Conservation (phyloP, 2,888 invertebrate species). For the Luffia ferchaultella region DNA sequence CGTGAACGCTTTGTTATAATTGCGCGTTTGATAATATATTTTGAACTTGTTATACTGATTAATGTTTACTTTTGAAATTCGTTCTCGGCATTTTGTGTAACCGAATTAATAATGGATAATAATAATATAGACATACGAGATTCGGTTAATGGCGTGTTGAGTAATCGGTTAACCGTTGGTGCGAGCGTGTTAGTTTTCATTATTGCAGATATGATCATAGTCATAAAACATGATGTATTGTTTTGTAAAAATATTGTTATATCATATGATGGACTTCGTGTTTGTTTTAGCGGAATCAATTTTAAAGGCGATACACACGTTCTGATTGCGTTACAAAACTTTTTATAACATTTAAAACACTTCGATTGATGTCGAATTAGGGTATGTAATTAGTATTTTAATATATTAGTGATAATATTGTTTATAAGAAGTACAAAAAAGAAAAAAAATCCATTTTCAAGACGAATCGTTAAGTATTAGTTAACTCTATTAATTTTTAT, state of each 20-base stretch:
- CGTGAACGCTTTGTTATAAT: slow-evolving; percentile 28
- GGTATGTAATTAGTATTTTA: too few relatives aligned
- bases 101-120: background rate
- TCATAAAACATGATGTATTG: background rate
- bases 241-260: background rate
- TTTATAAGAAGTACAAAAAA: too few relatives aligned
- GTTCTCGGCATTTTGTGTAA: background rate
- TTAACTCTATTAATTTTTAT: too few relatives aligned
- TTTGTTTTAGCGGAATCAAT: background rate
- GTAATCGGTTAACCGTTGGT: background rate
- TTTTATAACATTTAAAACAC: too few relatives aligned
- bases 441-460: too few relatives aligned
- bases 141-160: background rate
- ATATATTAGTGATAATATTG: too few relatives aligned
- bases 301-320: too few relatives aligned
- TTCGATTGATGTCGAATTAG: too few relatives aligned
- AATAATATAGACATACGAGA: background rate
- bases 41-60: slow-evolving; percentile 20
- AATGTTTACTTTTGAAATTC: slow-evolving; percentile 30
- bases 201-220: background rate
- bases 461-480: too few relatives aligned
- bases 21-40: slow-evolving; percentile 26
- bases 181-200: background rate
- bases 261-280: background rate
- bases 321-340: too few relatives aligned